These are phyloP conservation scores for Drosophila gaucha DNA, from an alignment of 2,888 invertebrate species.

Conservation along the genomic window DNA sequence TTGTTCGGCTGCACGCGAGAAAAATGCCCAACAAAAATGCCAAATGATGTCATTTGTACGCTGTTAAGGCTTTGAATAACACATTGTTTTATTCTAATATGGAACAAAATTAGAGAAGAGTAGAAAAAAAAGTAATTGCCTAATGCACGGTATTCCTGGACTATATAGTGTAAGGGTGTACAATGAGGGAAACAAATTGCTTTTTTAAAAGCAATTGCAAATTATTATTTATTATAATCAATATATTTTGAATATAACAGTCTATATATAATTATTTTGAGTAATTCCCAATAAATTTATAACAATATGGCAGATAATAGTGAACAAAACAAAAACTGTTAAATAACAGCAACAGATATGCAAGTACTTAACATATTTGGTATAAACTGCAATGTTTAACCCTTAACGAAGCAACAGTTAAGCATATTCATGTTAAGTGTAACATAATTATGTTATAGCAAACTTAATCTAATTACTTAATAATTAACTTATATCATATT, in stretches of 20 bases:
- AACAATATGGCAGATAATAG: too few species aligned
- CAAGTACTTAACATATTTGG: too few species aligned
- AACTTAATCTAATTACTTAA: background rate
- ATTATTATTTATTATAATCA: background rate
- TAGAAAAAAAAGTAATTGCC: constrained; percentile 22
- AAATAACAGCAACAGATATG: background rate
- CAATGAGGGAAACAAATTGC: background rate
- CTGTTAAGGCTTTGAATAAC: constrained; percentile 38
- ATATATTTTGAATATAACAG: too few species aligned
- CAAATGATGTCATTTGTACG: constrained; percentile 73
- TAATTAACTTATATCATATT: background rate
- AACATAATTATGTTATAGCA: background rate
- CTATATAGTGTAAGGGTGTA: background rate
- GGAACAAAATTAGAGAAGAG: constrained; percentile 6
- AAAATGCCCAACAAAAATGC: constrained; percentile 47
- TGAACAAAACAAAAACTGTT: background rate
- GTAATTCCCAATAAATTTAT: too few species aligned
- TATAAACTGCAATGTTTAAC: too few species aligned
- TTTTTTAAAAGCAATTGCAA: background rate
- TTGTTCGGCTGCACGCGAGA: constrained; percentile 46
- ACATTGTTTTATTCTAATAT: constrained; percentile 23
- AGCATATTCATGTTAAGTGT: background rate
- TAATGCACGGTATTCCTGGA: constrained; percentile 12
- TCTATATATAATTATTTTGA: too few species aligned
- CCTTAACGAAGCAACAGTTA: background rate